Base-by-base conservation (phyloP, 2,113 vertebrate species). In the Donacobius atricapilla region DNA sequence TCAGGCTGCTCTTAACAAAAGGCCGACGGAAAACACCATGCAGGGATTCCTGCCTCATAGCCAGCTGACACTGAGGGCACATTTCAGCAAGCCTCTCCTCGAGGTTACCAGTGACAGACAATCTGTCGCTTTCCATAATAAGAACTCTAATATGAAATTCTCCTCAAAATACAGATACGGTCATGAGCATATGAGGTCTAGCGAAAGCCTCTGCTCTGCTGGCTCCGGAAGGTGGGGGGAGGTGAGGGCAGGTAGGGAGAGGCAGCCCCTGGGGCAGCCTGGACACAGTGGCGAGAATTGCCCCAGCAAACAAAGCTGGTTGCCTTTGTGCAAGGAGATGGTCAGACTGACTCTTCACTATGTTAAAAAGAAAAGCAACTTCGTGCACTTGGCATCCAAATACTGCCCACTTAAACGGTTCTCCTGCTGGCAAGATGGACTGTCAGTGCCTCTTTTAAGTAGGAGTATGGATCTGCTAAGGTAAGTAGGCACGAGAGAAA, bases 401-500 rank as follows among this genome's bases (percentile, higher is more conserved):
- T 15, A 21, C 31, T 51, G 83, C 39, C 64, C 71, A 66, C 30
- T 47, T 39, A 89, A 90, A 39, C 0, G 5, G n/a, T 53, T 83
- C 64, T 54, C 54, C 64, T 89, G 56, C 70, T 66, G 71, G 83
- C 79, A 94, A 88, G 50, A 77, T 1, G 6, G 69, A 58, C 51
- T 92, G 70, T 57, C 33, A 3, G 35, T 61, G 53, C 20, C 75
- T 95, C 71, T 77, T 53, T 5, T 2, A 56, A 39, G 56, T 5
- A 89, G 51, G 15, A 82, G 23, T 51, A 86, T 28, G 68, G 86
- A 81, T 89, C 80, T 81, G 76, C 58, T 83, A 81, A 85, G 42
- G 51, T 66, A 88, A 93, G 83, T 6, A 78, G 63, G 87, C 83
- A 87, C 3, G 24, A 73, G 61, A 94, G 78, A 56, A 93, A 93